Conservation (phyloP, 1,140 invertebrate species). For the Ostrea edulis region DNA sequence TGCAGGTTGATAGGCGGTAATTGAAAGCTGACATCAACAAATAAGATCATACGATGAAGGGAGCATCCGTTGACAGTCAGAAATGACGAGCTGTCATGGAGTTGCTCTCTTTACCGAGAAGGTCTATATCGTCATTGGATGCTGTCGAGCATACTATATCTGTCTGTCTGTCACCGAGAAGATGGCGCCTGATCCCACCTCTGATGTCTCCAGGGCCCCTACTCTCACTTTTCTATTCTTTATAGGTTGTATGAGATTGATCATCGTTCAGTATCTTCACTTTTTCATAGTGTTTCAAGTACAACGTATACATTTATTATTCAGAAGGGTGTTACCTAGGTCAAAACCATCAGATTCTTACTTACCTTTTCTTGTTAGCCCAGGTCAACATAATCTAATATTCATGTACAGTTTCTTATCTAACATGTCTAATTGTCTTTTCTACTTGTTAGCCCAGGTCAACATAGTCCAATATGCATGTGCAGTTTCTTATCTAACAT, state of each 20-base stretch:
- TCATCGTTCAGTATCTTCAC: background rate
- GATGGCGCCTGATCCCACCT: background rate
- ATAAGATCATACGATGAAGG: slow-evolving; percentile 70
- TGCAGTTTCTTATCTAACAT: too few relatives aligned
- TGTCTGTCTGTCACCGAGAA: background rate
- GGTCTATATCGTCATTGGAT: slow-evolving; percentile 50
- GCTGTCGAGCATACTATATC: background rate
- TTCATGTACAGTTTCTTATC: too few relatives aligned
- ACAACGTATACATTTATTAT: too few relatives aligned
- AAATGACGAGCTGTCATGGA: slow-evolving; percentile 73
- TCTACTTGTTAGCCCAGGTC: too few relatives aligned
- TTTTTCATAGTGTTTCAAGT: background rate
- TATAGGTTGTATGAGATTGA: background rate
- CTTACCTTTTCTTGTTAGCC: too few relatives aligned
- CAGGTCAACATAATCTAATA: too few relatives aligned
- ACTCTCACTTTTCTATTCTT: background rate
- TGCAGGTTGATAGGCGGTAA: too few relatives aligned
- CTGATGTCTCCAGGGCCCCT: background rate
- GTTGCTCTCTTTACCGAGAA: slow-evolving; percentile 75
- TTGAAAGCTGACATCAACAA: background rate
- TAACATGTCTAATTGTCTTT: too few relatives aligned
- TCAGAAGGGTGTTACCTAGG: too few relatives aligned
- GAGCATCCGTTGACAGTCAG: slow-evolving; percentile 76
- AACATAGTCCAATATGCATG: too few relatives aligned
- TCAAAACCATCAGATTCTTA: too few relatives aligned